Evolutionary conservation across 2,113 vertebrate species (phyloP).

Genomic region (Salvelinus namaycush): DNA sequence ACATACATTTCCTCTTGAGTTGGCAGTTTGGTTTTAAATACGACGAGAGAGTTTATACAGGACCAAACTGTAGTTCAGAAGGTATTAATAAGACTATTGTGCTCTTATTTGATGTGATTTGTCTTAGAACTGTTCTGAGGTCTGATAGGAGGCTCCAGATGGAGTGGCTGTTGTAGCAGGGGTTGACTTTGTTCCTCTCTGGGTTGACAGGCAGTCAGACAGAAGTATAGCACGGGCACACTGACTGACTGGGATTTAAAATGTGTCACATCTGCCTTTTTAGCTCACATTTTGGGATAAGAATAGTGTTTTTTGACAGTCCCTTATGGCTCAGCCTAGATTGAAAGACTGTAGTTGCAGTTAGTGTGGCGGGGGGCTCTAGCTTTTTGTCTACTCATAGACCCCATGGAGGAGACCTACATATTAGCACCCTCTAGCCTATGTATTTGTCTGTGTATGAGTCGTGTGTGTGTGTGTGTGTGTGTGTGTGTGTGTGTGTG

Average conservation of each 20-base stretch:
- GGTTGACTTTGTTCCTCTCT: slow-evolving; percentile 5
- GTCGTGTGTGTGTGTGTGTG: slow-evolving; percentile 15
- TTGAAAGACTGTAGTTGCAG: slow-evolving; percentile 37
- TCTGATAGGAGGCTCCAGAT: not conserved
- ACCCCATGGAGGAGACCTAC: slow-evolving; percentile 32
- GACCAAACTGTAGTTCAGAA: not conserved
- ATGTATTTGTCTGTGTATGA: slow-evolving; percentile 3
- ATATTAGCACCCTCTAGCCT: slow-evolving; percentile 22
- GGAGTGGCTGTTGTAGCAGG: not conserved
- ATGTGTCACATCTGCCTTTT: slow-evolving; percentile 39
- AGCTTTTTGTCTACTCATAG: slow-evolving; percentile 26
- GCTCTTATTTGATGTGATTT: not conserved
- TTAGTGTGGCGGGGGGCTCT: slow-evolving; percentile 11
- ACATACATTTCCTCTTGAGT: not conserved
- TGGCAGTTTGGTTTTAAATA: not conserved
- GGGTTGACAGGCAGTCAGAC: not conserved
- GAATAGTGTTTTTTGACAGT: slow-evolving; percentile 37
- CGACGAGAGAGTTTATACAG: not conserved
- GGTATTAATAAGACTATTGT: not conserved
- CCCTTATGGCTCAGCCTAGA: slow-evolving; percentile 46
- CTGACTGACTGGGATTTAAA: slow-evolving; percentile 18
- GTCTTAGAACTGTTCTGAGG: not conserved
- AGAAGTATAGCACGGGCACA: not conserved
- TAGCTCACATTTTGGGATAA: slow-evolving; percentile 35
- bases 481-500: slow-evolving; percentile 13